Evolutionary conservation across 2,797 vertebrate genomes (phyloP).

Genomic region (Pseudomugil tenellus): DNA sequence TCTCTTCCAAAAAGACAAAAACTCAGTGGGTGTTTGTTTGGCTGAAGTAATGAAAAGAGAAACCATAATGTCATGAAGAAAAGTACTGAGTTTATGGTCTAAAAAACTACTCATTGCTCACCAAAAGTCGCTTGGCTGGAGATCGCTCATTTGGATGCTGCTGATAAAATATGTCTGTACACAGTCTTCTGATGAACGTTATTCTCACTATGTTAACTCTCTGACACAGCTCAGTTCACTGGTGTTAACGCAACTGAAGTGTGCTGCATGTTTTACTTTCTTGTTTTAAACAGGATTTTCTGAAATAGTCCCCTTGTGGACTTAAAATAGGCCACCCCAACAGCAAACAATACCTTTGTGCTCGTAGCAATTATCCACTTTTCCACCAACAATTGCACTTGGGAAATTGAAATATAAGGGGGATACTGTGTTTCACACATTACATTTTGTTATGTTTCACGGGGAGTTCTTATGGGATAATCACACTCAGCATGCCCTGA

Average conservation of each 20-base stretch:
- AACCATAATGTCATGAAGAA: conserved; percentile 36
- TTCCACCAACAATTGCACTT: conserved; percentile 21
- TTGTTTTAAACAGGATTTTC: conserved; percentile 14
- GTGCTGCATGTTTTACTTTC: conserved; percentile 12
- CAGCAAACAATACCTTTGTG: conserved; percentile 27
- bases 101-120: conserved; percentile 28
- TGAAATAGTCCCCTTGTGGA: conserved; percentile 1
- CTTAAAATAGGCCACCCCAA: conserved; percentile 16
- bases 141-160: conserved; percentile 52
- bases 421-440: conserved; percentile 40
- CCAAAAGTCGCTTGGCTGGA: conserved; percentile 40
- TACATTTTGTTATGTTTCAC: conserved; percentile 34
- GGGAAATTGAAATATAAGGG: conserved; percentile 16
- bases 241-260: conserved; percentile 20
- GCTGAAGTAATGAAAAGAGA: conserved; percentile 31
- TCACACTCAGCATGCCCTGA: conserved; percentile 21
- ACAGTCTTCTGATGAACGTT: conserved; percentile 27
- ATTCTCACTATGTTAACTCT: conserved; percentile 27
- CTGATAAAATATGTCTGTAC: conserved; percentile 36
- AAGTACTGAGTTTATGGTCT: conserved; percentile 33
- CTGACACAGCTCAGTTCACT: conserved; percentile 19
- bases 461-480: conserved; percentile 29
- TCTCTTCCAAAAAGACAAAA: background rate
- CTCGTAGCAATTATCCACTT: conserved; percentile 34
- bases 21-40: conserved; percentile 7